Evolutionary conservation across 2,113 vertebrate species (phyloP).

Genomic region (Aptenodytes patagonicus): DNA sequence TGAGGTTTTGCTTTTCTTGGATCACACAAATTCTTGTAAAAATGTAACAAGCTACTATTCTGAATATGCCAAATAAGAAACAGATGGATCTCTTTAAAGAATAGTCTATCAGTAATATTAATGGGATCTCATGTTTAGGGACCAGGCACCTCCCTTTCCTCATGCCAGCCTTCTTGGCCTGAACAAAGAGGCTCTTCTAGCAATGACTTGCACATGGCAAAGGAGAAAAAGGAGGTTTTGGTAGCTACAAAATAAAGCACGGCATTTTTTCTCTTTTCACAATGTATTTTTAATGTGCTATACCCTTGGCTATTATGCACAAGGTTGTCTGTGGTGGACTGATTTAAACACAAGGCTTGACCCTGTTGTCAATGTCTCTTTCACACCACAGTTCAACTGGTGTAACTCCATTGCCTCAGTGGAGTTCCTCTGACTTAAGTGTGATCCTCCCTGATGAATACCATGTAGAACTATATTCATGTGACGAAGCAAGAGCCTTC

Average conservation of each 20-base stretch:
- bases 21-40: conserved; percentile 38
- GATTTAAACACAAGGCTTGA: neutral
- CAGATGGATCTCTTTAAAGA: conserved; percentile 32
- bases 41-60: conserved; percentile 49
- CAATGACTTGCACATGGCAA: neutral
- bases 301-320: neutral
- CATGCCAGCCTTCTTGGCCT: neutral
- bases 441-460: neutral
- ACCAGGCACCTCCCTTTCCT: neutral
- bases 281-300: neutral
- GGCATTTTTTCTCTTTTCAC: neutral
- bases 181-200: neutral
- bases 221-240: neutral
- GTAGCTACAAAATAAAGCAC: neutral
- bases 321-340: neutral
- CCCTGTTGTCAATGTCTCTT: neutral
- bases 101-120: conserved; percentile 24
- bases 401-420: neutral
- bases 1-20: conserved; percentile 44
- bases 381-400: neutral
- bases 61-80: conserved; percentile 44
- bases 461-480: neutral
- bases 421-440: neutral
- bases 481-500: neutral
- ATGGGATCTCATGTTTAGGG: neutral